Conservation (phyloP, 2,888 invertebrate species). For the Baccha elongata region DNA sequence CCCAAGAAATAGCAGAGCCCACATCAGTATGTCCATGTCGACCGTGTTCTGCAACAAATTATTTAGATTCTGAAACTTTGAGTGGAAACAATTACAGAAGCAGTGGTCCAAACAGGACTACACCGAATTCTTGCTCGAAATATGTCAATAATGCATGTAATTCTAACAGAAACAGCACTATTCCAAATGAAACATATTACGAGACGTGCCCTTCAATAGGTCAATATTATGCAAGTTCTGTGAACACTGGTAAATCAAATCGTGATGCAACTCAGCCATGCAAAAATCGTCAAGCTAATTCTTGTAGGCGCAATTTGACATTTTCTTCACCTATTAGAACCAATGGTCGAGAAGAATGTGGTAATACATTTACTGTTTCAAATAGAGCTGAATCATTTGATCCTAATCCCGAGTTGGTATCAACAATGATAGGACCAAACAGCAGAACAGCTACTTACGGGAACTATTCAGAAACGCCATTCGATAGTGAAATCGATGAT, state of each 20-base stretch:
- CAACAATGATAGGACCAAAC: background rate
- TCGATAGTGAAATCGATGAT: slow-evolving; percentile 3
- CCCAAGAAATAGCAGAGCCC: background rate
- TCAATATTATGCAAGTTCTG: background rate
- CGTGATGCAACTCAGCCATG: background rate
- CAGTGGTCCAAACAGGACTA: background rate
- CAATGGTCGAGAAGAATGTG: too few species aligned
- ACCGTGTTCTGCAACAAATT: background rate
- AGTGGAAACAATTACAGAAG: background rate
- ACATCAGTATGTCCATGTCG: background rate
- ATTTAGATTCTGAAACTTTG: background rate
- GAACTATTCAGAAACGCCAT: background rate
- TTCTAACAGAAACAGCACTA: background rate
- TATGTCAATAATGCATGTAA: background rate
- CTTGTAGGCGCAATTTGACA: background rate
- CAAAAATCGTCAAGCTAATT: background rate
- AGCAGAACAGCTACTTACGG: background rate
- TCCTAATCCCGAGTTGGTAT: background rate
- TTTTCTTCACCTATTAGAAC: background rate
- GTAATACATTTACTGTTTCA: background rate
- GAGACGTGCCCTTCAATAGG: background rate
- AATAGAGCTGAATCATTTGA: background rate
- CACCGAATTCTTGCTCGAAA: background rate
- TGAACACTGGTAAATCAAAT: background rate
- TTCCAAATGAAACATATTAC: background rate